Conservation (phyloP, 1,140 invertebrate genomes). For the Asbolus verrucosus region DNA sequence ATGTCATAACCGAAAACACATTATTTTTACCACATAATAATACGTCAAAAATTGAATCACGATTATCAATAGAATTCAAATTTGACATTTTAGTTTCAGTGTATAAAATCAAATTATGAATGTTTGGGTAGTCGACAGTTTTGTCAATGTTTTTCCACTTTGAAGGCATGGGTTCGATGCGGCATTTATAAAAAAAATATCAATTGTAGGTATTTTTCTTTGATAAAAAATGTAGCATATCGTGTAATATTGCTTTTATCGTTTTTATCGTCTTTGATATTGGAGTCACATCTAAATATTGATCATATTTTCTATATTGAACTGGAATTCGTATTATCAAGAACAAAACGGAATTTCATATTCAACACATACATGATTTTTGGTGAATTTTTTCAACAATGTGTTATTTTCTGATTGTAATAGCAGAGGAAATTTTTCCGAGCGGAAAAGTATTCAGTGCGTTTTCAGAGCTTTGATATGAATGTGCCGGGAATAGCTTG, state of each 20-base stretch:
- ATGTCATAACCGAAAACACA: slow-evolving; percentile 31
- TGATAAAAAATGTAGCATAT: slow-evolving; percentile 32
- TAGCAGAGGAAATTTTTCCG: slow-evolving; percentile 35
- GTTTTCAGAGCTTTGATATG: slow-evolving; percentile 40
- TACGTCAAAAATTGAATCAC: slow-evolving; percentile 1
- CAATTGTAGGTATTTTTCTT: slow-evolving; percentile 40
- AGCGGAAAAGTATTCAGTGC: slow-evolving; percentile 45
- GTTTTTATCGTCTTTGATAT: slow-evolving; percentile 41
- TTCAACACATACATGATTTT: slow-evolving; percentile 38
- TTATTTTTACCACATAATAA: slow-evolving; percentile 24
- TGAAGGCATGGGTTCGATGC: not conserved
- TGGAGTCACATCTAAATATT: slow-evolving; percentile 41
- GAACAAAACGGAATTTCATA: slow-evolving; percentile 39
- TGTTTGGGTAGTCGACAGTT: not conserved
- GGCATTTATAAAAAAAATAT: slow-evolving; percentile 29
- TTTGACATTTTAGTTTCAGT: too few species aligned
- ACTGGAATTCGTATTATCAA: slow-evolving; percentile 40
- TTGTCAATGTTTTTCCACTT: slow-evolving; percentile 13
- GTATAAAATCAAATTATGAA: not conserved
- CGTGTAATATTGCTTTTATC: slow-evolving; percentile 33
- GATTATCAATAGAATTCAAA: not conserved
- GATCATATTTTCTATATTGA: slow-evolving; percentile 42
- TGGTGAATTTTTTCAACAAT: slow-evolving; percentile 39
- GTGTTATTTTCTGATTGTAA: slow-evolving; percentile 44
- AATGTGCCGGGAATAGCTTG: slow-evolving; percentile 30